Percentiles rank a stretch among this genome's conserved stretches.
Conservation (phyloP, 2,797 vertebrate species). For the Acridotheres tristis region DNA sequence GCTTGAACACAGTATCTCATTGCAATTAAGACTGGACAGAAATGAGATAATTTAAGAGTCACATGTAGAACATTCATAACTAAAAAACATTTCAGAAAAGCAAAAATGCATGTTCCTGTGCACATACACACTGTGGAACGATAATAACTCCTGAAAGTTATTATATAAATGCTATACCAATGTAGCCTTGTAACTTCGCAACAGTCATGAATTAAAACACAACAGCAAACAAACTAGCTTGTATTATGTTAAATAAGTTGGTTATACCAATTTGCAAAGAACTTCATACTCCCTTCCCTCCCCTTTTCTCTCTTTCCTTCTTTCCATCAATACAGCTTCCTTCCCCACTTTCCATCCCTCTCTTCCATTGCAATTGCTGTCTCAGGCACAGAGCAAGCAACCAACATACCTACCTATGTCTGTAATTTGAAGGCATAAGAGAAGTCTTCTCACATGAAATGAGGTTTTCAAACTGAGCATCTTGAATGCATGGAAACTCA, state of each 20-base stretch:
- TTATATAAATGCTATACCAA: not conserved
- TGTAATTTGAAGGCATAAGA: not conserved
- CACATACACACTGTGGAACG: not conserved
- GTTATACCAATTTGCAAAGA: not conserved
- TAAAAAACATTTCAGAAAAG: not conserved
- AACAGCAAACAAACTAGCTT: not conserved
- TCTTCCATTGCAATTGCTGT: not conserved
- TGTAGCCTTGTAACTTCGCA: not conserved
- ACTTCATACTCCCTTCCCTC: not conserved
- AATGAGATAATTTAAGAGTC: not conserved
- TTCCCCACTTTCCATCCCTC: not conserved
- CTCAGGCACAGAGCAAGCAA: not conserved
- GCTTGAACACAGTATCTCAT: not conserved
- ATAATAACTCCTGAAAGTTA: not conserved
- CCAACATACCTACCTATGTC: not conserved
- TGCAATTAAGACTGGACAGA: not conserved
- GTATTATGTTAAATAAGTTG: not conserved
- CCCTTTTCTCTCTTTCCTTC: not conserved
- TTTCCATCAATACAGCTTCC: not conserved
- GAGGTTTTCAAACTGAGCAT: not conserved
- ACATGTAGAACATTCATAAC: not conserved
- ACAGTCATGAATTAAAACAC: not conserved
- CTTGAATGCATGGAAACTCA: not conserved
- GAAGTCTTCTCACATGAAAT: not conserved
- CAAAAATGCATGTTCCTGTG: not conserved